phyloP scores from a whole-genome alignment of 2,888 invertebrate species.

The Chrysolina haemoptera region DNA sequence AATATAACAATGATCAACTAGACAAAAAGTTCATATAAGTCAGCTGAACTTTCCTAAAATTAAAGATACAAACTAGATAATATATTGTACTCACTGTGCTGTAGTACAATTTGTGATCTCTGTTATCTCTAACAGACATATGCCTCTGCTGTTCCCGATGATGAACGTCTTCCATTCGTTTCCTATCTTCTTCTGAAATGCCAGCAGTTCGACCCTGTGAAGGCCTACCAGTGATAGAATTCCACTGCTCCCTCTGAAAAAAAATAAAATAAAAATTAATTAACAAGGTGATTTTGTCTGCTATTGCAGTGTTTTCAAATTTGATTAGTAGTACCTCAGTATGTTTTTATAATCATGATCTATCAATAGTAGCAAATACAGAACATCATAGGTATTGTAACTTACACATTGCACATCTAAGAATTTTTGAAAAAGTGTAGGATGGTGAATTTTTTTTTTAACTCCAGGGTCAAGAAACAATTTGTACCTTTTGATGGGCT shows the following conservation, averaged over 20 bases:
- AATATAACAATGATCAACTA: too few relatives aligned
- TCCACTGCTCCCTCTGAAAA: slow-evolving; percentile 71
- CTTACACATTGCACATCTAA: too few relatives aligned
- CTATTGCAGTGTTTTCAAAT: too few relatives aligned
- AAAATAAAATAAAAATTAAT: slow-evolving; percentile 16
- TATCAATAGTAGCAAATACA: slow-evolving; percentile 52
- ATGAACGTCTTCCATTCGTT: slow-evolving; percentile 67
- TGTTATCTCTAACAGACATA: slow-evolving; percentile 61
- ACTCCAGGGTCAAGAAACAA: not conserved
- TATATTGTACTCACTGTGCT: slow-evolving; percentile 39
- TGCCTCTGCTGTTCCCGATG: slow-evolving; percentile 67
- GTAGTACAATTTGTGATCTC: slow-evolving; percentile 65
- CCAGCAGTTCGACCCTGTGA: slow-evolving; percentile 69
- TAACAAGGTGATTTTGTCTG: too few relatives aligned
- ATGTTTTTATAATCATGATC: slow-evolving; percentile 41
- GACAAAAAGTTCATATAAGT: too few relatives aligned
- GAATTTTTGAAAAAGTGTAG: too few relatives aligned
- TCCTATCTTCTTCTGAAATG: slow-evolving; percentile 66
- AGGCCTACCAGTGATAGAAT: slow-evolving; percentile 73
- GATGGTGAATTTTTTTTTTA: too few relatives aligned
- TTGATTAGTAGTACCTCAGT: slow-evolving; percentile 30
- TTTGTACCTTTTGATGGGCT: slow-evolving; percentile 81
- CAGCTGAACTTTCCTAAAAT: not conserved
- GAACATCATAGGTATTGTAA: slow-evolving; percentile 39
- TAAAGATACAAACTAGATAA: not conserved